Percentiles rank a stretch among this genome's conserved stretches.
Evolutionary conservation across 2,113 vertebrate species (phyloP).

Genomic region (Stigmatopora argus): DNA sequence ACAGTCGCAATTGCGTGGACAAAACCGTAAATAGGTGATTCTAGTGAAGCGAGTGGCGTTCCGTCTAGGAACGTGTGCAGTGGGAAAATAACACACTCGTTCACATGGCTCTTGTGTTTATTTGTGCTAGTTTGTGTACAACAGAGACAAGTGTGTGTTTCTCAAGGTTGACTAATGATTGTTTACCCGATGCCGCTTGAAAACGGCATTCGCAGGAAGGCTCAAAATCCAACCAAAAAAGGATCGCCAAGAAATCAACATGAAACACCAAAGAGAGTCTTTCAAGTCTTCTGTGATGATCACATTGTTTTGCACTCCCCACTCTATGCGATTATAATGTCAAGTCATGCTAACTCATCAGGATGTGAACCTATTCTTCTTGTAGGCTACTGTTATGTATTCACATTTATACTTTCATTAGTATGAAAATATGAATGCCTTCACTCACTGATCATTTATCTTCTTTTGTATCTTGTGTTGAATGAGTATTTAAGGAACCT

Average conservation of each 20-base stretch:
- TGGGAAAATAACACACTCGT: neutral
- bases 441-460: too few relatives aligned
- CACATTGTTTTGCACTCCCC: neutral
- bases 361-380: neutral
- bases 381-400: too few relatives aligned
- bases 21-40: constrained; percentile 1
- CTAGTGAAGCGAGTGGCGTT: constrained; percentile 8
- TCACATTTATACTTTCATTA: too few relatives aligned
- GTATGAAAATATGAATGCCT: too few relatives aligned
- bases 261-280: neutral
- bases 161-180: neutral
- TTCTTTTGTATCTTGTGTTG: too few relatives aligned
- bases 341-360: neutral
- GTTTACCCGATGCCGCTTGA: neutral
- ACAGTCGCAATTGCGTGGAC: constrained; percentile 10
- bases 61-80: constrained; percentile 25
- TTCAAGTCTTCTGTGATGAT: neutral
- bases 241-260: too few relatives aligned
- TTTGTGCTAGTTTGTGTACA: neutral
- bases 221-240: neutral
- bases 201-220: neutral
- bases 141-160: neutral
- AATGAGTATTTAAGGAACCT: too few relatives aligned
- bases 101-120: neutral
- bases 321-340: neutral